These are phyloP conservation scores for Xanthia togata DNA, from an alignment of 2,888 invertebrate species.

Conservation along the genomic window DNA sequence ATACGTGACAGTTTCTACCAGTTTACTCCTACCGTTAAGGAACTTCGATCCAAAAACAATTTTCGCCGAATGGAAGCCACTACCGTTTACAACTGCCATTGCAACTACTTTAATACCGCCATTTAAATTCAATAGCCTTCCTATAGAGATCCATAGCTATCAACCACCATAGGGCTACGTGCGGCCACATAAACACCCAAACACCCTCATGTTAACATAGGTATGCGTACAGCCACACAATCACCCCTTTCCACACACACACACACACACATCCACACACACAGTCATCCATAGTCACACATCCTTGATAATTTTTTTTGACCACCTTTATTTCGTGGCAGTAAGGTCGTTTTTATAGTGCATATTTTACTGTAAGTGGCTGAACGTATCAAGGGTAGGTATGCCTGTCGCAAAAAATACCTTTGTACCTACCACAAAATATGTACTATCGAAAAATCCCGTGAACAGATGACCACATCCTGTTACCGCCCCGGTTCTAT, in stretches of 20 bases:
- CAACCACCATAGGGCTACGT: conserved; percentile 4
- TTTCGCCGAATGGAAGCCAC: not conserved
- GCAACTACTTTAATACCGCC: conserved; percentile 19
- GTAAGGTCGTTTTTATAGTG: not conserved
- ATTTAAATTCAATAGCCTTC: conserved; percentile 43
- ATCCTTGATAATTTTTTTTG: not conserved
- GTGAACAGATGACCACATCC: too few relatives aligned
- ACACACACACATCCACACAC: too few relatives aligned
- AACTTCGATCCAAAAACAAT: too few relatives aligned
- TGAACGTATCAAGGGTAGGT: not conserved
- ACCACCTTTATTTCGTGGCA: conserved; percentile 1
- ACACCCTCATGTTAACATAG: not conserved
- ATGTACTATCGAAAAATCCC: too few relatives aligned
- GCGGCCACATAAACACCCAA: conserved; percentile 19
- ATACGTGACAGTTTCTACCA: too few relatives aligned
- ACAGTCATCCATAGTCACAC: not conserved
- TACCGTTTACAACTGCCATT: too few relatives aligned
- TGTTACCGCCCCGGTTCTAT: too few relatives aligned
- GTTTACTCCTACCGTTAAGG: too few relatives aligned
- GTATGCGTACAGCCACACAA: not conserved
- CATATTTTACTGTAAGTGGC: too few relatives aligned
- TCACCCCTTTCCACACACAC: not conserved
- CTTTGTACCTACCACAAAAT: too few relatives aligned
- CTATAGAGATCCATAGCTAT: not conserved
- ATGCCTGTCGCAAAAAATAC: too few relatives aligned